These are phyloP conservation scores for Machaerirhynchus nigripectus DNA, from an alignment of 2,113 vertebrate genomes.

Conservation along the genomic window DNA sequence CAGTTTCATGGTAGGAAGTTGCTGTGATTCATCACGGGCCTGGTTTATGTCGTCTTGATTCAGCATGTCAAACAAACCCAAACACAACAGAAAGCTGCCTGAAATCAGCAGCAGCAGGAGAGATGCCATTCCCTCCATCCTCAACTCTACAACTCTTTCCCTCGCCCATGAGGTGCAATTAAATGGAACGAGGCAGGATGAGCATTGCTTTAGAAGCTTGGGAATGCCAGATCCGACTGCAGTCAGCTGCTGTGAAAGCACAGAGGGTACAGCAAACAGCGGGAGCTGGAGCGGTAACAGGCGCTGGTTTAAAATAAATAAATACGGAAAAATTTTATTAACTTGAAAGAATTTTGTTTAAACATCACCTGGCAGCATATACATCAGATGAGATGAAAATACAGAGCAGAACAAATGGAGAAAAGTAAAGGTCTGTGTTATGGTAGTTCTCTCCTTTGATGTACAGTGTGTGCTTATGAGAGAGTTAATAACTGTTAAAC, in stretches of 20 bases:
- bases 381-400: neutral
- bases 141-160: neutral
- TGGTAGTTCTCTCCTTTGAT: neutral
- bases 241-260: neutral
- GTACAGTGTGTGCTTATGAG: neutral
- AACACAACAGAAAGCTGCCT: neutral
- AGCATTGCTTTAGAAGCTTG: neutral
- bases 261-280: neutral
- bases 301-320: neutral
- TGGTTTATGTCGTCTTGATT: neutral
- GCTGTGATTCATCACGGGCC: neutral
- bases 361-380: neutral
- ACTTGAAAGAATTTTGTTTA: neutral
- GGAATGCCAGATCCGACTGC: neutral
- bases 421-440: neutral
- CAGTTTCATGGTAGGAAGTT: neutral
- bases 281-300: neutral
- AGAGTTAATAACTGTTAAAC: slow-evolving; percentile 28
- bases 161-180: rapidly evolving
- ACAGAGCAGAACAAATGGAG: neutral
- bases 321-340: neutral
- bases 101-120: neutral
- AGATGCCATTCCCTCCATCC: neutral
- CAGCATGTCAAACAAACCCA: neutral
- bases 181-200: neutral